Base-by-base conservation (phyloP, 2,113 vertebrate genomes). In the Myanophis thanlyinensis region DNA sequence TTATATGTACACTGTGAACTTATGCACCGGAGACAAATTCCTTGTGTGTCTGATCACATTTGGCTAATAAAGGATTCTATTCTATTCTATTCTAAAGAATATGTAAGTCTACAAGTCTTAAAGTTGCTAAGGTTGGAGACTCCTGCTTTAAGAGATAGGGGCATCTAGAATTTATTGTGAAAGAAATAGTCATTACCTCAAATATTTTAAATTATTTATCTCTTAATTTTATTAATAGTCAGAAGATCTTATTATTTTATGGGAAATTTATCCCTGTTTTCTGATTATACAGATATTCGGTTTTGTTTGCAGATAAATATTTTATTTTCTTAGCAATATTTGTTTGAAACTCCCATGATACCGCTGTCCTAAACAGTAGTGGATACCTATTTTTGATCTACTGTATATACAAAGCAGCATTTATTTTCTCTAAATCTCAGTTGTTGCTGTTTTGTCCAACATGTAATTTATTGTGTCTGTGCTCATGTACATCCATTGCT, bases 301-400 rank as follows among this genome's bases (percentile, higher is more conserved):
- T 90, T 94, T 9, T 95, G 92, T 88, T 94, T 95, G 59, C 92
- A 95, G 95, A 93, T 59, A 25, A 93, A 94, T 91, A 46, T 93
- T 96, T 95, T 95, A 94, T 95, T 97, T 96, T 90, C 90, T 95
- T 95, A 89, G 46, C n/a, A 35, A 85, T 85, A 89, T 85, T 93
- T 96, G 87, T 93, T 93, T 90, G 91, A 93, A 95, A 91, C 89
- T 95, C 94, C 94, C 95, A 18, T 48, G 93, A 62, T 56, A 93
- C 90, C 95, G 88, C 94, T 88, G 88, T 95, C 53, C 94, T 86
- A 90, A 90, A 92, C 94, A 85, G 52, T 92, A 90, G 96, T 87
- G 95, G 93, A 94, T 89, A 48, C 40, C 93, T 93, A 48, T 94
- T 91, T 93, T 88, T 95, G 67, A 40, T 91, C 92, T 95, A 67